These are phyloP conservation scores for Premnoplex brunnescens DNA, from an alignment of 2,797 vertebrate genomes.

Conservation along the genomic window DNA sequence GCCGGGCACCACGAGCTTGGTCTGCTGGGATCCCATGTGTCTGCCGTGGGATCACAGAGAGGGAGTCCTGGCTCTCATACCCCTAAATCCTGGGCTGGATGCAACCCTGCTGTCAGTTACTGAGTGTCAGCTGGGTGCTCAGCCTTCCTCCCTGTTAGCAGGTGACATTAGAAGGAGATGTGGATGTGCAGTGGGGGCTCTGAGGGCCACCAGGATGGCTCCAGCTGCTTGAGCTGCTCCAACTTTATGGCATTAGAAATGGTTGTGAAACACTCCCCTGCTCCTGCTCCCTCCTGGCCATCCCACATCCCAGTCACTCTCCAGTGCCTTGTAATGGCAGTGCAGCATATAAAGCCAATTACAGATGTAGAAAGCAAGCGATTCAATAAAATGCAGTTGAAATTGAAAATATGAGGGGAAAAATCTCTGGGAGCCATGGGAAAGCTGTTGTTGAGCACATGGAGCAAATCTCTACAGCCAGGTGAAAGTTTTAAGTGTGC, in stretches of 20 bases:
- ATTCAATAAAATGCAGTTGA: neutral
- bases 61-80: neutral
- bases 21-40: neutral
- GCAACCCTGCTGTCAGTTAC: rapidly evolving
- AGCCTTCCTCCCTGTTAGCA: neutral
- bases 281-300: neutral
- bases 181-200: neutral
- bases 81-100: neutral
- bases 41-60: neutral
- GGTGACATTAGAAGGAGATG: neutral
- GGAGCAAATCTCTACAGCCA: neutral
- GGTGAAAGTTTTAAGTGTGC: rapidly evolving
- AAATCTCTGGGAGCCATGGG: neutral
- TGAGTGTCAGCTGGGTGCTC: neutral
- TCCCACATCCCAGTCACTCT: neutral
- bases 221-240: neutral
- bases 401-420: neutral
- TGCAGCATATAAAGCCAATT: neutral
- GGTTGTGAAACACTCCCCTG: neutral
- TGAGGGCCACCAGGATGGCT: neutral
- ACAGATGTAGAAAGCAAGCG: neutral
- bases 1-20: rapidly evolving
- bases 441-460: neutral
- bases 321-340: neutral
- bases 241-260: neutral